These are phyloP conservation scores for Dendrolimus punctatus DNA, from an alignment of 1,140 invertebrate genomes.

Conservation along the genomic window DNA sequence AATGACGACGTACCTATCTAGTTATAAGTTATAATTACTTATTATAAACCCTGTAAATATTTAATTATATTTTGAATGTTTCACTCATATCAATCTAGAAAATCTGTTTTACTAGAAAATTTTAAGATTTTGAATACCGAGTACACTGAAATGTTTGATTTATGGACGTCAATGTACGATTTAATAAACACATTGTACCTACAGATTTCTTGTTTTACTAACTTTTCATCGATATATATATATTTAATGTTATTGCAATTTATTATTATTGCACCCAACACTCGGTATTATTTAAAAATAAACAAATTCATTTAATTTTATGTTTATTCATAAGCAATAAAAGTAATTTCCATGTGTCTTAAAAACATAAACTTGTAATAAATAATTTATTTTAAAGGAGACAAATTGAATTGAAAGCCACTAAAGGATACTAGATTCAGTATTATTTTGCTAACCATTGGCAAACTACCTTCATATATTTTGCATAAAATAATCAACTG, in stretches of 20 bases:
- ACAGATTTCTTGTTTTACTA: constrained; percentile 21
- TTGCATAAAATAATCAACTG: constrained; percentile 1
- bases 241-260: too few species aligned
- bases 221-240: not conserved
- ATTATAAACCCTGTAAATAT: constrained; percentile 53
- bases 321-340: constrained; percentile 70
- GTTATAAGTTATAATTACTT: constrained; percentile 26
- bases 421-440: constrained; percentile 22
- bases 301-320: constrained; percentile 35
- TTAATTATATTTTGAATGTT: constrained; percentile 63
- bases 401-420: constrained; percentile 29
- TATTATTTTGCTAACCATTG: constrained; percentile 13
- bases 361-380: constrained; percentile 55
- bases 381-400: constrained; percentile 9
- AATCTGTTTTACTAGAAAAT: constrained; percentile 60
- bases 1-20: constrained; percentile 32
- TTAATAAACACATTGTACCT: constrained; percentile 62
- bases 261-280: too few species aligned
- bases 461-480: constrained; percentile 17
- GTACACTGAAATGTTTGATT: constrained; percentile 50
- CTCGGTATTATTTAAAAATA: not conserved
- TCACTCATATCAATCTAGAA: constrained; percentile 65
- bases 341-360: constrained; percentile 60
- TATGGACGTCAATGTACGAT: constrained; percentile 59
- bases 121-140: constrained; percentile 51